Evolutionary conservation across 1,140 invertebrate species (phyloP).

Genomic region (Macrostomum lignano): DNA sequence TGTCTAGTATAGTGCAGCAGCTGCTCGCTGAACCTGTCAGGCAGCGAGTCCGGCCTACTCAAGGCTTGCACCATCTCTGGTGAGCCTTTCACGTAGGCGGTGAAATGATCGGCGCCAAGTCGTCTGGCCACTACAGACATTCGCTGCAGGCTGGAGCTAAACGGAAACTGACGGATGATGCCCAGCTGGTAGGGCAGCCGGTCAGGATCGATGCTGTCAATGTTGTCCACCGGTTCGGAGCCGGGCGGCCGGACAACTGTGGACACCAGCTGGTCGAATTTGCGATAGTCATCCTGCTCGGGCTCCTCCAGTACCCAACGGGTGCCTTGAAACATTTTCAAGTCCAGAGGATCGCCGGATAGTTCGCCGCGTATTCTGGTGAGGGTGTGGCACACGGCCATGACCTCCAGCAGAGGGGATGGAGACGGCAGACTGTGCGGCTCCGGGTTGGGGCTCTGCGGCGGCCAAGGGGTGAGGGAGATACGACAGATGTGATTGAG

Average conservation of each 20-base stretch:
- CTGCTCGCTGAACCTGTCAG: conserved; percentile 37
- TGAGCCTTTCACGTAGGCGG: conserved; percentile 62
- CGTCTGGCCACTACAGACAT: conserved; percentile 56
- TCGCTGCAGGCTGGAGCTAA: conserved; percentile 58
- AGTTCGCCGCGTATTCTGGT: conserved; percentile 48
- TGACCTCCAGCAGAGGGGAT: conserved; percentile 22
- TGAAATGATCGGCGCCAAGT: conserved; percentile 37
- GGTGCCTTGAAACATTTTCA: conserved; percentile 41
- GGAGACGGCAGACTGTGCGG: no score
- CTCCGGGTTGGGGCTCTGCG: no score
- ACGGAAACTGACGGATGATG: conserved; percentile 67
- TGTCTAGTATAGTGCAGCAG: conserved; percentile 48
- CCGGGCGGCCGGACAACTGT: conserved; percentile 39
- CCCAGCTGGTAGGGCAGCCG: conserved; percentile 39
- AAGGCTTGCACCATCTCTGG: conserved; percentile 54
- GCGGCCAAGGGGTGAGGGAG: no score
- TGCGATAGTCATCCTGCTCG: conserved; percentile 40
- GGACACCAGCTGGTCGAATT: conserved; percentile 48
- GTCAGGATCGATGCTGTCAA: no score
- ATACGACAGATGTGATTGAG: no score
- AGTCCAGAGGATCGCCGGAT: conserved; percentile 63
- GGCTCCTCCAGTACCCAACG: conserved; percentile 46
- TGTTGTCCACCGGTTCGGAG: no score
- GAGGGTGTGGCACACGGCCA: conserved; percentile 62
- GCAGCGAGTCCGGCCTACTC: no score